These are phyloP conservation scores for Synergus laeviventris DNA, from an alignment of 2,888 invertebrate species.

Conservation along the genomic window DNA sequence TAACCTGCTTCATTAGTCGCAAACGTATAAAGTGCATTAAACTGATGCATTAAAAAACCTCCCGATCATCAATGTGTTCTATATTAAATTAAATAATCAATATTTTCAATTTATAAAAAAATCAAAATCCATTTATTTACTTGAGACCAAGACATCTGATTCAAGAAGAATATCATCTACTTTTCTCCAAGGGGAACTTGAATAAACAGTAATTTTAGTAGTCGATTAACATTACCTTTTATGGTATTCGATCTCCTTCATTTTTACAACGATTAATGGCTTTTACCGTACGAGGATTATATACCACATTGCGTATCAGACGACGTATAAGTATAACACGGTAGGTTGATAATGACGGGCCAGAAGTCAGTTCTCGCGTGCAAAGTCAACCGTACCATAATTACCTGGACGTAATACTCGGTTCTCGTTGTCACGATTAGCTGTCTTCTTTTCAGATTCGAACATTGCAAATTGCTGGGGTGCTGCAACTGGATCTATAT, in stretches of 20 bases:
- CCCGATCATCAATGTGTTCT: too few relatives aligned
- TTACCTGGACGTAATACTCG: slow-evolving; percentile 62
- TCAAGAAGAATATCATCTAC: background rate
- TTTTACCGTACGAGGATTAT: slow-evolving; percentile 24
- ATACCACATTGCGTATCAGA: background rate
- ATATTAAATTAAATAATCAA: too few relatives aligned
- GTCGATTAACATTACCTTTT: slow-evolving; percentile 1
- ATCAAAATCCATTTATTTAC: background rate
- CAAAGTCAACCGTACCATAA: slow-evolving; percentile 59
- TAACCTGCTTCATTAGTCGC: background rate
- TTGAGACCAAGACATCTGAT: background rate
- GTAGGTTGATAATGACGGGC: slow-evolving; percentile 59
- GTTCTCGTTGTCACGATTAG: slow-evolving; percentile 62
- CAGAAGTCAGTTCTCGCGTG: slow-evolving; percentile 53
- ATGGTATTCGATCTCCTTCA: background rate
- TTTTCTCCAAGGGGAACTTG: background rate
- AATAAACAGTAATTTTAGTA: slow-evolving; percentile 7
- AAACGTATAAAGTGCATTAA: background rate
- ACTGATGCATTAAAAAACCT: too few relatives aligned
- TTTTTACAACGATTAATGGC: slow-evolving; percentile 15
- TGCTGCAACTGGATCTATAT: slow-evolving; percentile 53
- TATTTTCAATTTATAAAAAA: too few relatives aligned
- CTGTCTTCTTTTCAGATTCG: slow-evolving; percentile 53
- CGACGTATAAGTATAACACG: slow-evolving; percentile 40
- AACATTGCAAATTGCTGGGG: slow-evolving; percentile 55